These are phyloP conservation scores for Montifringilla adamsi DNA, from an alignment of 2,113 vertebrate genomes.

Conservation along the genomic window DNA sequence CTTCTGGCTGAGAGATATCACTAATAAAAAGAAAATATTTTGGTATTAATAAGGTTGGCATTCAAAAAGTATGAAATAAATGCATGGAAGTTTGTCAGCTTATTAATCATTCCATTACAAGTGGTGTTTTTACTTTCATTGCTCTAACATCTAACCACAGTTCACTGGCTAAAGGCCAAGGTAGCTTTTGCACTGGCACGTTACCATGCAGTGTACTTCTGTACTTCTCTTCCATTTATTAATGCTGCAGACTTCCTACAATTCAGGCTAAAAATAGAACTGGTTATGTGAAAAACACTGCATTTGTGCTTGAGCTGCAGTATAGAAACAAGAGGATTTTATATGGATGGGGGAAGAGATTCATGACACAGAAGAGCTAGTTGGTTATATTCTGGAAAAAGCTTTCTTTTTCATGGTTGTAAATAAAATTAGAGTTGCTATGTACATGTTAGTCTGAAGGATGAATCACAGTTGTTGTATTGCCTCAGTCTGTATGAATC, in stretches of 20 bases:
- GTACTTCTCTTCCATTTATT: conserved; percentile 77
- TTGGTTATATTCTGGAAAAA: conserved; percentile 44
- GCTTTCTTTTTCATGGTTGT: conserved; percentile 45
- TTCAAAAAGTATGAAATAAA: conserved; percentile 52
- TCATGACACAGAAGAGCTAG: conserved; percentile 30
- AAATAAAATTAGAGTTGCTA: conserved; percentile 58
- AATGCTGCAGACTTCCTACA: conserved; percentile 84
- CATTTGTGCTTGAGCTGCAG: conserved; percentile 75
- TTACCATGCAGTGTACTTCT: conserved; percentile 69
- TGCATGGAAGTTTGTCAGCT: conserved; percentile 65
- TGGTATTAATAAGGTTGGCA: conserved; percentile 41
- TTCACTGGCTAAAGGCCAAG: conserved; percentile 80
- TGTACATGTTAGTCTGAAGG: neutral
- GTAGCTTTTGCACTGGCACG: conserved; percentile 67
- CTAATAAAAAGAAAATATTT: conserved; percentile 62
- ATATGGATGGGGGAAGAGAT: neutral
- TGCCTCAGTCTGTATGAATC: conserved; percentile 10
- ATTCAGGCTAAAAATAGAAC: conserved; percentile 91
- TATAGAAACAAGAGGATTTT: conserved; percentile 57
- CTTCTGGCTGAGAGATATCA: neutral
- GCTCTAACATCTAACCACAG: conserved; percentile 72
- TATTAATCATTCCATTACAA: conserved; percentile 72
- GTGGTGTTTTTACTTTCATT: conserved; percentile 64
- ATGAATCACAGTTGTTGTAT: neutral
- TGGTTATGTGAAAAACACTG: conserved; percentile 83